phyloP scores from a whole-genome alignment of 2,113 vertebrate species.

The Camelus bactrianus region DNA sequence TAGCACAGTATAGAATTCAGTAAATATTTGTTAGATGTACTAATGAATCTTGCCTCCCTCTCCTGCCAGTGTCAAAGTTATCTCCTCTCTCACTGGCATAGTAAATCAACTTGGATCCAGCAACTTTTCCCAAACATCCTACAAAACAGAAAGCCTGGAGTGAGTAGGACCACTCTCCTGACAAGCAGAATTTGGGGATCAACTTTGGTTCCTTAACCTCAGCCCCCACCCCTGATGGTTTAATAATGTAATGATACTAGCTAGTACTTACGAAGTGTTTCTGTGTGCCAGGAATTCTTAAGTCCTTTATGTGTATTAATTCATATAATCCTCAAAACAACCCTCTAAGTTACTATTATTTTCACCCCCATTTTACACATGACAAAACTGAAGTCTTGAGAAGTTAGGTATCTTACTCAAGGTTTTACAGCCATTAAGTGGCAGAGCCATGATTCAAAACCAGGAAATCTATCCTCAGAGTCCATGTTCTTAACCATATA shows the following conservation, averaged over 20 bases:
- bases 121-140: background rate
- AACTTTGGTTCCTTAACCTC: constrained; percentile 16
- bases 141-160: constrained; percentile 19
- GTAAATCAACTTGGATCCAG: constrained; percentile 18
- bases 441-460: constrained; percentile 6
- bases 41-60: constrained; percentile 18
- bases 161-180: background rate
- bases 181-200: background rate
- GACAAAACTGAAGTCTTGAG: background rate
- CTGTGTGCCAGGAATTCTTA: background rate
- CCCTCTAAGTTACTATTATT: background rate
- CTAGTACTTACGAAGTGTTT: background rate
- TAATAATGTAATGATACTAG: background rate
- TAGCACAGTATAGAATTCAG: constrained; percentile 25
- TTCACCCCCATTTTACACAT: background rate
- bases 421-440: background rate
- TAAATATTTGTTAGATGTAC: constrained; percentile 46
- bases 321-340: background rate
- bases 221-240: background rate
- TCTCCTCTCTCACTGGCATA: background rate
- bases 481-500: constrained; percentile 28
- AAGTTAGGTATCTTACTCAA: constrained; percentile 9
- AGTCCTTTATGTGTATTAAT: background rate
- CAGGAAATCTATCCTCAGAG: background rate
- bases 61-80: constrained; percentile 24